Percentiles rank a stretch among this genome's conserved stretches.
Evolutionary conservation across 1,140 invertebrate genomes (phyloP).

Genomic region (Pseudachorutes palmiensis): DNA sequence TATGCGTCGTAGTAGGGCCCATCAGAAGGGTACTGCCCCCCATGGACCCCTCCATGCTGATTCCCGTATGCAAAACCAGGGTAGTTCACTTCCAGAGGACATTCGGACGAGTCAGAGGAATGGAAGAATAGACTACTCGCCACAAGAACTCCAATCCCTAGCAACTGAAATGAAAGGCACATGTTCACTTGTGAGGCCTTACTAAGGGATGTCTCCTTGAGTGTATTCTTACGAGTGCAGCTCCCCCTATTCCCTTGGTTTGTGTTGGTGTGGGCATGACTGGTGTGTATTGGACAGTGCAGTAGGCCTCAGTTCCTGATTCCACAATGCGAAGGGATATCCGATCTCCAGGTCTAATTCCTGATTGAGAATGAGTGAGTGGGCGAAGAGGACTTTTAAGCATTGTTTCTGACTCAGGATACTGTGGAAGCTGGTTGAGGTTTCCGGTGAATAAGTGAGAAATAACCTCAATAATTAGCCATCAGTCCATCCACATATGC

Average conservation of each 20-base stretch:
- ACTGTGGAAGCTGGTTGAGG: background rate
- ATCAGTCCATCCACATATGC: too few relatives aligned
- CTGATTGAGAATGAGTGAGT: background rate
- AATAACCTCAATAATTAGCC: too few relatives aligned
- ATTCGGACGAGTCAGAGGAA: background rate
- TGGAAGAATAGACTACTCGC: background rate
- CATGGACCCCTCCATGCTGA: background rate
- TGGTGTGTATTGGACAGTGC: background rate
- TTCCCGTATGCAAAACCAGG: background rate
- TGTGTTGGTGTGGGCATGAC: background rate
- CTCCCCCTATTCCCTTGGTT: background rate
- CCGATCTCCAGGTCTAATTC: background rate
- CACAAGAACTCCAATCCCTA: background rate
- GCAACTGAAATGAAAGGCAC: background rate
- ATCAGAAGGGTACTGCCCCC: background rate
- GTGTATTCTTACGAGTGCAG: background rate
- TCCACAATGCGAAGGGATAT: background rate
- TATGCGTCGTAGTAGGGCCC: background rate
- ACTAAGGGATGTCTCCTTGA: background rate
- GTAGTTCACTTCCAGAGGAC: background rate
- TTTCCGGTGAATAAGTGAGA: background rate
- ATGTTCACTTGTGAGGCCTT: background rate
- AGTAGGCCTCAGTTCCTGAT: background rate
- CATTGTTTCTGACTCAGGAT: background rate
- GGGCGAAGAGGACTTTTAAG: background rate